A percentile compares a stretch with the other conserved stretches of the same genome.
These are phyloP conservation scores for Mantis religiosa DNA, from an alignment of 2,888 invertebrate species.

Conservation along the genomic window DNA sequence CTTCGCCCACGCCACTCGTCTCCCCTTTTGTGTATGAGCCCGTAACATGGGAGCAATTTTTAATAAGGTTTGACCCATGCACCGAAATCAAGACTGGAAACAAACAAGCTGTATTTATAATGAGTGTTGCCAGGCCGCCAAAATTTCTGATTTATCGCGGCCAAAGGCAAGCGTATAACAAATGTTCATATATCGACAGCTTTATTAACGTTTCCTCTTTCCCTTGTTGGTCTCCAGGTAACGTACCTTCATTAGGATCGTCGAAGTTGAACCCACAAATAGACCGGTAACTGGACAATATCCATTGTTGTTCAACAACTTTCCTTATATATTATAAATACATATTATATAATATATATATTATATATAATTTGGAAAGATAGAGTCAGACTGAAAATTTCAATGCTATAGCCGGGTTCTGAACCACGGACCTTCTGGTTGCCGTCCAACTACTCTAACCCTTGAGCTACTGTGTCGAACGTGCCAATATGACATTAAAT, in stretches of 20 bases:
- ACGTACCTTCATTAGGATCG: too few relatives aligned
- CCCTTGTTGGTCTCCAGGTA: background rate
- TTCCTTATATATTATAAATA: too few relatives aligned
- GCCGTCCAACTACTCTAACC: too few relatives aligned
- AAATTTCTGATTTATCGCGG: background rate
- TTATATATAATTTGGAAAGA: too few relatives aligned
- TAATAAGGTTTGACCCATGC: background rate
- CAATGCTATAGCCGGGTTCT: too few relatives aligned
- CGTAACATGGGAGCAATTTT: background rate
- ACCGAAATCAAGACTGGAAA: background rate
- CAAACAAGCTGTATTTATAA: background rate
- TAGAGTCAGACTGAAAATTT: too few relatives aligned
- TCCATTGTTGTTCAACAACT: too few relatives aligned
- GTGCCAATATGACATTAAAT: too few relatives aligned
- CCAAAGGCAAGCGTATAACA: background rate
- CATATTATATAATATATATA: too few relatives aligned
- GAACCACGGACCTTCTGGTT: too few relatives aligned
- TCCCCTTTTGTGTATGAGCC: background rate
- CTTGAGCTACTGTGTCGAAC: too few relatives aligned
- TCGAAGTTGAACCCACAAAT: background rate
- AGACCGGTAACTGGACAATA: background rate
- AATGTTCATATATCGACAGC: background rate
- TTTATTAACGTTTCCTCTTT: background rate
- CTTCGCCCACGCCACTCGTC: background rate
- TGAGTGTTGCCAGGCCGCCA: background rate